A percentile compares a stretch with the other conserved stretches of the same genome.
Conservation (phyloP, 2,113 vertebrate genomes). For the Vimba vimba region DNA sequence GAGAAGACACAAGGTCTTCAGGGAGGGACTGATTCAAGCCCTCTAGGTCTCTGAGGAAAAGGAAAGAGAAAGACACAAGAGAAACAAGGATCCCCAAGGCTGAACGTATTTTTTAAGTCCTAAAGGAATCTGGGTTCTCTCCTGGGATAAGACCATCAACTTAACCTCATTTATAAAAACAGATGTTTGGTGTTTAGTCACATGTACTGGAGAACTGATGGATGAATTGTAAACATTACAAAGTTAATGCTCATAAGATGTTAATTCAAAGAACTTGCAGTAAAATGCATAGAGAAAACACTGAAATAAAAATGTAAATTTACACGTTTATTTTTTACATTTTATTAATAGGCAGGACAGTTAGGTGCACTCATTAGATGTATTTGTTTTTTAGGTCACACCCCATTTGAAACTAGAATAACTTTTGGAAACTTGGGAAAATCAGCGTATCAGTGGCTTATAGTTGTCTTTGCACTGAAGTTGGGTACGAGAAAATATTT, state of each 20-base stretch:
- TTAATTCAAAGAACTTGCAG: neutral
- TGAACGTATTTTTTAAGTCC: neutral
- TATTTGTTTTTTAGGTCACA: no score
- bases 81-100: conserved; percentile 18
- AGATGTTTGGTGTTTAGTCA: conserved; percentile 2
- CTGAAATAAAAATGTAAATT: no score
- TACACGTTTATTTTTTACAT: no score
- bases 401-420: no score
- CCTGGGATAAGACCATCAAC: neutral
- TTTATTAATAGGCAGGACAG: no score
- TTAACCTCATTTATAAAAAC: conserved; percentile 20
- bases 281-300: neutral
- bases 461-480: no score
- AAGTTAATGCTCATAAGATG: neutral
- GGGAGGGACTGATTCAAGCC: neutral
- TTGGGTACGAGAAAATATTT: no score
- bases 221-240: neutral
- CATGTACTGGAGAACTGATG: neutral
- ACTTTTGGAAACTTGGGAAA: no score
- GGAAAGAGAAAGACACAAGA: neutral
- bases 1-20: neutral
- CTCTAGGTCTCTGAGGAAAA: neutral
- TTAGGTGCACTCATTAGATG: no score
- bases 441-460: no score
- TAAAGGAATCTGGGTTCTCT: conserved; percentile 12